Evolutionary conservation across 2,888 invertebrate genomes (phyloP), one percentile per base, ranked within the genome.

Genomic region (Bellardia bayeri): DNA sequence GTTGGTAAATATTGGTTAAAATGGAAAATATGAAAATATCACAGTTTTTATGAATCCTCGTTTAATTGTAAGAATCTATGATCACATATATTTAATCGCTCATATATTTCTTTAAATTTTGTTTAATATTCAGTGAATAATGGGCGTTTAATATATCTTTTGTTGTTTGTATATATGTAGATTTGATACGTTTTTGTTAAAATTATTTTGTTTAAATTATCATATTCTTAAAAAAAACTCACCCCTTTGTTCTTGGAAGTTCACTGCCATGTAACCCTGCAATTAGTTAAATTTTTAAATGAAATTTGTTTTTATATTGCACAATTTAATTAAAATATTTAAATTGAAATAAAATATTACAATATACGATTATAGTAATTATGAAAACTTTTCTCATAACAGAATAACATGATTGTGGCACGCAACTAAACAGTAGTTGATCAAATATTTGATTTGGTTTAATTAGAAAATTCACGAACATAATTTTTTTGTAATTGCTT

Each of bases 381-480:
- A 63, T 49, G 4, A 37, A 37, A 54, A 16, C 16, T 16, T 40
- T 40, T 64, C 64, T 11, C 40, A 64, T 30, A 51, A 13, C 37
- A 40, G 16, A 40, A 40, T 40, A 64, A 64, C 23, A 64, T 61
- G 61, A 61, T 61, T 61, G 13, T 40, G 37, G 7, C 66, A 66
- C 49, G 68, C 49, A 49, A 68, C 7, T 2, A 6, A 42, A 4
- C 23, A 23, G 14, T 30, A 23, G 14, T 30, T 49, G 49, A 49
- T 68, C 6, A 68, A 68, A 49, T 45, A 45, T 78, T 56, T 30
- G 8, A 14, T 64, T 64, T 61, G n/a, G 16, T 63, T 63, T 71
- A 51, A 80, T 71, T 51, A 51, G 30, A 61, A 23, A 23, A 23
- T 56, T 23, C 16, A 56, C 56, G 56, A 56, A 23, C 23, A 56